Evolutionary conservation across 2,888 invertebrate genomes (phyloP).

Genomic region (Andrena camellia): DNA sequence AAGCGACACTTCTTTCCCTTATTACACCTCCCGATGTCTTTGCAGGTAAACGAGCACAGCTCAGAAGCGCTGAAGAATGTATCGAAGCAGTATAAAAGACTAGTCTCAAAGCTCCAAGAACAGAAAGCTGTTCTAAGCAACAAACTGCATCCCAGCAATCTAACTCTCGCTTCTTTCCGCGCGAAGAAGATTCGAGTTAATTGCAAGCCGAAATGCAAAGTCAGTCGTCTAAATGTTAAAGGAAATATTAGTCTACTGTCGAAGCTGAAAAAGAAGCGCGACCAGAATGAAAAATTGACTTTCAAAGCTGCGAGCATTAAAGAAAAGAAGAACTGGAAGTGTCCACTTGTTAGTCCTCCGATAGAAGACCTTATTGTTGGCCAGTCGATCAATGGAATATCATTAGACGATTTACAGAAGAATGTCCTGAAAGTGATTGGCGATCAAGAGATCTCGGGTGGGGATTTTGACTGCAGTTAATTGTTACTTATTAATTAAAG

Average conservation of each 20-base stretch:
- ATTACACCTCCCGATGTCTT: neutral
- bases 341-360: conserved; percentile 79
- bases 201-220: conserved; percentile 69
- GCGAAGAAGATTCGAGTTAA: conserved; percentile 65
- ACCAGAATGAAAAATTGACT: conserved; percentile 68
- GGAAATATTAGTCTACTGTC: conserved; percentile 42
- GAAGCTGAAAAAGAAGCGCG: conserved; percentile 54
- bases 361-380: conserved; percentile 84
- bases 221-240: conserved; percentile 58
- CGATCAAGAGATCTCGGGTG: conserved; percentile 85
- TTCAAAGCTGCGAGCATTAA: conserved; percentile 79
- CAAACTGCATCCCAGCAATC: conserved; percentile 13
- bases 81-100: conserved; percentile 55
- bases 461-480: conserved; percentile 51
- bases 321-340: conserved; percentile 63
- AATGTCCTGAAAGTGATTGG: conserved; percentile 86
- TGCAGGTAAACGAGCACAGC: conserved; percentile 70
- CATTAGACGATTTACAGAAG: conserved; percentile 84
- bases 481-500: neutral
- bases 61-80: conserved; percentile 58
- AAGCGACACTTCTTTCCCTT: too few species aligned
- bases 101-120: conserved; percentile 51
- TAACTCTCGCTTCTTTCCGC: conserved; percentile 34
- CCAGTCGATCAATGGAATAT: conserved; percentile 86
- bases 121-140: conserved; percentile 47